Evolutionary conservation across 2,888 invertebrate species (phyloP).

Genomic region (Synergus gifuensis): DNA sequence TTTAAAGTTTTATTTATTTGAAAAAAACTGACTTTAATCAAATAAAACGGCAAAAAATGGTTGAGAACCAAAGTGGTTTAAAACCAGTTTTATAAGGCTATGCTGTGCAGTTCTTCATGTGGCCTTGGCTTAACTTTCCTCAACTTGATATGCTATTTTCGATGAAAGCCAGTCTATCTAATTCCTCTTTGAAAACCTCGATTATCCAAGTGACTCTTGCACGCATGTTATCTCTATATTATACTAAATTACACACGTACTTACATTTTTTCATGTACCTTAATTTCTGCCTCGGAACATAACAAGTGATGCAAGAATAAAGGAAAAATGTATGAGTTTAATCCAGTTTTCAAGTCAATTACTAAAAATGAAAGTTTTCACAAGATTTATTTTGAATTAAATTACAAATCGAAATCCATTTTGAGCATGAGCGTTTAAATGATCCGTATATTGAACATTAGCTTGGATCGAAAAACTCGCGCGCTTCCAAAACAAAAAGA

Average conservation of each 20-base stretch:
- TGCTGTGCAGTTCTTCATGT: neutral
- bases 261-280: neutral
- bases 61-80: neutral
- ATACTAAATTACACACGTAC: neutral
- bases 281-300: neutral
- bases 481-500: too few species aligned
- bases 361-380: neutral
- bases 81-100: constrained; percentile 40
- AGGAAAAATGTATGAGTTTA: neutral
- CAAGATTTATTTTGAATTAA: neutral
- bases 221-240: neutral
- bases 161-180: neutral
- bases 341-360: neutral
- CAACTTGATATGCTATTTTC: constrained; percentile 32
- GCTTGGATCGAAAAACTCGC: too few species aligned
- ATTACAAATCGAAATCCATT: too few species aligned
- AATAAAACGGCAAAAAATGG: neutral
- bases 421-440: neutral
- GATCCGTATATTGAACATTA: too few species aligned
- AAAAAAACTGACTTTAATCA: neutral
- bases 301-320: neutral
- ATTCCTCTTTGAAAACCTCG: neutral
- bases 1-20: neutral
- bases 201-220: neutral
- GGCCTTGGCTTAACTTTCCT: constrained; percentile 47